These are phyloP conservation scores for Zelleria hepariella DNA, from an alignment of 2,888 invertebrate species.

Conservation along the genomic window DNA sequence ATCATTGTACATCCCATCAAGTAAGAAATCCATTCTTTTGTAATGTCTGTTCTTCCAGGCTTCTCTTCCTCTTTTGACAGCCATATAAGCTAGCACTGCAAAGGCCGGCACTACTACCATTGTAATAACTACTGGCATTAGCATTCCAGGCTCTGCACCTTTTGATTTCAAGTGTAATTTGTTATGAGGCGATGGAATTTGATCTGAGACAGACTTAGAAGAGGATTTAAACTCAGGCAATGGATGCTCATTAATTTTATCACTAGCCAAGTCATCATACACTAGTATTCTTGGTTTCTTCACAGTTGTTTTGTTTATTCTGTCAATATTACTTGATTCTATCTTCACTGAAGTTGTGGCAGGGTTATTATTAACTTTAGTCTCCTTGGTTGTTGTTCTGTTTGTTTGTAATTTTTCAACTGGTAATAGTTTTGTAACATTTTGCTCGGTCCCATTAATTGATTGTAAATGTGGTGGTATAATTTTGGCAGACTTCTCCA, in stretches of 20 bases:
- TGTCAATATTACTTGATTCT: background rate
- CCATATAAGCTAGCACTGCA: conserved; percentile 76
- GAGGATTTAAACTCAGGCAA: conserved; percentile 21
- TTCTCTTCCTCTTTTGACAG: conserved; percentile 80
- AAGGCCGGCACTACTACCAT: conserved; percentile 83
- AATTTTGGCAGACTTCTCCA: background rate
- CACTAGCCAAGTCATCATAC: background rate
- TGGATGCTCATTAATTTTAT: background rate
- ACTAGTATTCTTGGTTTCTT: conserved; percentile 1
- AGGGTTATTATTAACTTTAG: background rate
- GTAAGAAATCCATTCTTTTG: conserved; percentile 88
- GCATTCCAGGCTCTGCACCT: conserved; percentile 73
- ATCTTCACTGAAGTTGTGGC: background rate
- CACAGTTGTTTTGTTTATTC: background rate
- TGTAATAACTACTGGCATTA: conserved; percentile 81
- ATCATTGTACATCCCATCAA: conserved; percentile 92
- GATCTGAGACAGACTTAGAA: conserved; percentile 23
- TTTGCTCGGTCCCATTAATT: background rate
- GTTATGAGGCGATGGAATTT: conserved; percentile 25
- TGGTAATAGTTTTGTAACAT: background rate
- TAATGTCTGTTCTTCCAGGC: conserved; percentile 91
- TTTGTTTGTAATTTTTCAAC: background rate
- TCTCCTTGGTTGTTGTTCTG: background rate
- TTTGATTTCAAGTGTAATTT: conserved; percentile 23
- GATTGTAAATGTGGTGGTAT: background rate